Evolutionary conservation across 2,888 invertebrate species (phyloP).

Genomic region (Chaitophorus viminalis): DNA sequence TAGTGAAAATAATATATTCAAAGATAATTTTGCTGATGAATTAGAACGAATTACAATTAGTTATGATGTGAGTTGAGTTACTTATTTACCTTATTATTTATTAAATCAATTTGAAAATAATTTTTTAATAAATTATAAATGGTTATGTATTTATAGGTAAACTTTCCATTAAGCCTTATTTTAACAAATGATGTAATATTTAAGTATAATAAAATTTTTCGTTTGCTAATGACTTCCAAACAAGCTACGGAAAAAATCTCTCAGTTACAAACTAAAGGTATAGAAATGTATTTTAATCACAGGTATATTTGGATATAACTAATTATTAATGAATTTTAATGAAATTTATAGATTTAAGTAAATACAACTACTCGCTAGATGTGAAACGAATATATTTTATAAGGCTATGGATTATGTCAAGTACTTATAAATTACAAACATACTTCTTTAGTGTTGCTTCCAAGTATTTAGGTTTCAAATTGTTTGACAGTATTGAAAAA

Average conservation of each 20-base stretch:
- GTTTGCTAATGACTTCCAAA: constrained; percentile 51
- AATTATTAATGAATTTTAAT: neutral
- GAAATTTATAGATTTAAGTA: constrained; percentile 53
- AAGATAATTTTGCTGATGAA: constrained; percentile 51
- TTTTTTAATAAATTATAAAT: no score
- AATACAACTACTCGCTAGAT: constrained; percentile 46
- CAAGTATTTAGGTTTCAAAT: constrained; percentile 49
- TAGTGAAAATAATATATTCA: constrained; percentile 27
- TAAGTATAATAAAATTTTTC: constrained; percentile 55
- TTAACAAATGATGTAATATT: constrained; percentile 40
- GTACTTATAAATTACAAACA: constrained; percentile 57
- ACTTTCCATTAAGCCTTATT: constrained; percentile 54
- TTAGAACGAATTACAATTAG: constrained; percentile 49
- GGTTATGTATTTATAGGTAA: constrained; percentile 22
- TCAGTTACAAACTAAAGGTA: constrained; percentile 58
- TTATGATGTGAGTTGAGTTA: constrained; percentile 34
- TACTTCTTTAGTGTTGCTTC: constrained; percentile 56
- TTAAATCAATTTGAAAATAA: neutral
- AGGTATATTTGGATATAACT: neutral
- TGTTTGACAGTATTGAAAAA: constrained; percentile 54
- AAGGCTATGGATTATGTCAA: constrained; percentile 58
- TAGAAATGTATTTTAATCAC: neutral
- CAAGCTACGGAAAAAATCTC: constrained; percentile 53
- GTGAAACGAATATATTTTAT: constrained; percentile 58
- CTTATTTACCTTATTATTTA: neutral